phyloP scores from a whole-genome alignment of 2,797 vertebrate species.

The Schizopygopsis malacanthus region DNA sequence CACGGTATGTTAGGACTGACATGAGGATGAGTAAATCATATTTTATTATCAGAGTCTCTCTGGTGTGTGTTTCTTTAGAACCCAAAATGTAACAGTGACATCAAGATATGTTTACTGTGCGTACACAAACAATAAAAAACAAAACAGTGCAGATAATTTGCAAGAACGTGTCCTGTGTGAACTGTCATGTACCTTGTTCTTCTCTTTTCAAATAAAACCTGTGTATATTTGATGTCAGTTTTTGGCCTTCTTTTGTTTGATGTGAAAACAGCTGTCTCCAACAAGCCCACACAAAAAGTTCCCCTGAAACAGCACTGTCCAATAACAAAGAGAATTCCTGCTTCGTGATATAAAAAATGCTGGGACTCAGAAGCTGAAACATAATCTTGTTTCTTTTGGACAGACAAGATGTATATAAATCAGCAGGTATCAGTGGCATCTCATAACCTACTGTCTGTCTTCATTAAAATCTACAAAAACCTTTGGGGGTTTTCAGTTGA shows the following conservation, averaged over 20 bases:
- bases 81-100: no score
- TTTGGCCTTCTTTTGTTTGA: not conserved
- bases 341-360: not conserved
- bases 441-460: conserved; percentile 23
- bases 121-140: not conserved
- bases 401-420: conserved; percentile 38
- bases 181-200: not conserved
- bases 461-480: conserved; percentile 38
- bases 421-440: conserved; percentile 17
- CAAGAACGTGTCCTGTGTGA: not conserved
- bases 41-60: not conserved
- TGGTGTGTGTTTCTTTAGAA: not conserved
- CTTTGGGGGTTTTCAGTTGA: conserved; percentile 21
- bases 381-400: not conserved
- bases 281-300: not conserved
- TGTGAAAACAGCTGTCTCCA: not conserved
- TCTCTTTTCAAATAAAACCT: not conserved
- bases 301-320: not conserved
- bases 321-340: not conserved
- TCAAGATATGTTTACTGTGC: not conserved
- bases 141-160: not conserved
- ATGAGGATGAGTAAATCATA: not conserved
- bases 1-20: not conserved
- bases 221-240: not conserved
- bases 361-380: conserved; percentile 5